These are phyloP conservation scores for Eriocheir sinensis DNA, from an alignment of 1,140 invertebrate genomes.

Conservation along the genomic window DNA sequence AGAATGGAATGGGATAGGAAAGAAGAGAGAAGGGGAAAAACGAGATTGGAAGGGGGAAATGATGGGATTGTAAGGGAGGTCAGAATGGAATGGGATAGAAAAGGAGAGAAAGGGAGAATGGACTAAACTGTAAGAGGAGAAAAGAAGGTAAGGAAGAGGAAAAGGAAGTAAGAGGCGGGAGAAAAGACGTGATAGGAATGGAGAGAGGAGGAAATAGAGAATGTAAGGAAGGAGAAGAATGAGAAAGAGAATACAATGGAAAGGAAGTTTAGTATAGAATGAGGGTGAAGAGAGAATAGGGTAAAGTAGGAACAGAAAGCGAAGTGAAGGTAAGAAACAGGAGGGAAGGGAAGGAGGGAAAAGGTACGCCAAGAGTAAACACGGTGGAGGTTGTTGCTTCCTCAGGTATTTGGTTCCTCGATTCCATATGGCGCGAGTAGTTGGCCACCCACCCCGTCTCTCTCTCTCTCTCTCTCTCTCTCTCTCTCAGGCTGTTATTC, in stretches of 20 bases:
- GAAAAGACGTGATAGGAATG: background rate
- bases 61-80: background rate
- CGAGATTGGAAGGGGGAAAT: background rate
- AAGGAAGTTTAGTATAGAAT: no score
- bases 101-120: background rate
- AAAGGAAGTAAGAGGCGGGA: background rate
- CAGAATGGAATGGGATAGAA: background rate
- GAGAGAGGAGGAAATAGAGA: background rate
- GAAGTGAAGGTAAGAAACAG: background rate
- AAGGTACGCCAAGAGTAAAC: background rate
- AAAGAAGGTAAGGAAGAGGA: background rate
- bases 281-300: background rate
- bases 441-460: constrained; percentile 55
- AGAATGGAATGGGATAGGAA: background rate
- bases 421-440: constrained; percentile 54
- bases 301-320: background rate
- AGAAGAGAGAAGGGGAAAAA: constrained; percentile 19
- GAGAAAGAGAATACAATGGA: background rate
- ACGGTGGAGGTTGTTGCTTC: background rate
- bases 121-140: background rate
- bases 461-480: background rate
- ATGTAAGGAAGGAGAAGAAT: background rate
- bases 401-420: constrained; percentile 40
- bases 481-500: background rate
- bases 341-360: background rate